These are phyloP conservation scores for Anneissia japonica DNA, from an alignment of 35 echinoderm and acorn worm genomes.

Conservation along the genomic window DNA sequence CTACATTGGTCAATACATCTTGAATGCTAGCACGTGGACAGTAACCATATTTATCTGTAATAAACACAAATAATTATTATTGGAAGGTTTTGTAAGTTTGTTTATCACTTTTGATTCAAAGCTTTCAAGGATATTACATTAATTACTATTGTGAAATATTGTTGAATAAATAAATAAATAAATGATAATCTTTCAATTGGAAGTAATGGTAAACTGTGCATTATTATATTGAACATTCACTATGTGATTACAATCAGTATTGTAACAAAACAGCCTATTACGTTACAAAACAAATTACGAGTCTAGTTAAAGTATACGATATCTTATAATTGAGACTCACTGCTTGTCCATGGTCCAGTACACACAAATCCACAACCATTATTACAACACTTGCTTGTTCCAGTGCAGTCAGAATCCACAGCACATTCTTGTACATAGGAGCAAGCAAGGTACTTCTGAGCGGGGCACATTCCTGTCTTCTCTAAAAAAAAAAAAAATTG, in stretches of 20 bases:
- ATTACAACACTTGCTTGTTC: constrained; percentile 4
- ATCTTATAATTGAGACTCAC: too few relatives aligned
- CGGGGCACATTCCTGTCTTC: not conserved
- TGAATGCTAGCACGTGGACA: not conserved
- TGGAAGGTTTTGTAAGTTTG: not conserved
- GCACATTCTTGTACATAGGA: constrained; percentile 1
- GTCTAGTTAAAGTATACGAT: too few relatives aligned
- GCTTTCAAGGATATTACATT: too few relatives aligned
- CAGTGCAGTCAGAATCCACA: not conserved
- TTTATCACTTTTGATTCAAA: too few relatives aligned
- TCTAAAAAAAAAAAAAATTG: not conserved
- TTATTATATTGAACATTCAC: too few relatives aligned
- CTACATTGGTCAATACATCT: not conserved
- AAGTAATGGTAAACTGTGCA: too few relatives aligned
- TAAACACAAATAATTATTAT: not conserved
- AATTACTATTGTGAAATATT: too few relatives aligned
- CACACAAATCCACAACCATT: constrained; percentile 16
- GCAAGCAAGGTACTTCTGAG: not conserved
- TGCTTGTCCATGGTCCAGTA: not conserved
- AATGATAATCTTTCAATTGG: too few relatives aligned
- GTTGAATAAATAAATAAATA: too few relatives aligned
- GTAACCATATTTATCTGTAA: constrained; percentile 1
- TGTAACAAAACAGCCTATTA: too few relatives aligned
- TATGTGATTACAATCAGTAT: too few relatives aligned
- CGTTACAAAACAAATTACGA: too few relatives aligned